A percentile compares a stretch with the other conserved stretches of the same genome.
Evolutionary conservation across 2,113 vertebrate genomes (phyloP).

Genomic region (Ochotona princeps): DNA sequence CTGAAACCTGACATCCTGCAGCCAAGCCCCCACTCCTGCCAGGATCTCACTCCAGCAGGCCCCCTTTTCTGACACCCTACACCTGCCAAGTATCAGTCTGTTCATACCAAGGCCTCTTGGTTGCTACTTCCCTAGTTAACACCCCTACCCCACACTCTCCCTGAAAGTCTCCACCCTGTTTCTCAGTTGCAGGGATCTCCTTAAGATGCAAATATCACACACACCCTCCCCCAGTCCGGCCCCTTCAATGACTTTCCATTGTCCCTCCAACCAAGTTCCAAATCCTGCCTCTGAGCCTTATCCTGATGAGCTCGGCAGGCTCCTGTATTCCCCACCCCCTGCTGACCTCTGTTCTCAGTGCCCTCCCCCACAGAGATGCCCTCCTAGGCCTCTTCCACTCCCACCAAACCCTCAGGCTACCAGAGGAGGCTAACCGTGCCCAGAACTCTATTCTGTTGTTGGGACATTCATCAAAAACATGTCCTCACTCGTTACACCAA

Average conservation of each 20-base stretch:
- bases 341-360: not conserved
- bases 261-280: conserved; percentile 4
- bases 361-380: not conserved
- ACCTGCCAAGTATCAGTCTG: not conserved
- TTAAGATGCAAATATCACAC: not conserved
- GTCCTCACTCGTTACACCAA: not conserved
- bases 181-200: not conserved
- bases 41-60: no score
- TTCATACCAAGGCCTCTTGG: not conserved
- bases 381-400: not conserved
- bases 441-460: not conserved
- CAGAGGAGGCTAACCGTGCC: not conserved
- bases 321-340: not conserved
- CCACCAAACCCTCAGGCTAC: not conserved
- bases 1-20: not conserved
- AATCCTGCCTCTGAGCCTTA: not conserved
- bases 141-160: no score
- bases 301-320: not conserved
- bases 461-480: not conserved
- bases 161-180: not conserved
- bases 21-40: not conserved
- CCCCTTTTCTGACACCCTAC: not conserved
- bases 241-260: not conserved
- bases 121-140: not conserved
- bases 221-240: not conserved